Percentiles rank a stretch among this genome's conserved stretches.
Conservation (phyloP, 2,888 invertebrate genomes). For the Timema podura region DNA sequence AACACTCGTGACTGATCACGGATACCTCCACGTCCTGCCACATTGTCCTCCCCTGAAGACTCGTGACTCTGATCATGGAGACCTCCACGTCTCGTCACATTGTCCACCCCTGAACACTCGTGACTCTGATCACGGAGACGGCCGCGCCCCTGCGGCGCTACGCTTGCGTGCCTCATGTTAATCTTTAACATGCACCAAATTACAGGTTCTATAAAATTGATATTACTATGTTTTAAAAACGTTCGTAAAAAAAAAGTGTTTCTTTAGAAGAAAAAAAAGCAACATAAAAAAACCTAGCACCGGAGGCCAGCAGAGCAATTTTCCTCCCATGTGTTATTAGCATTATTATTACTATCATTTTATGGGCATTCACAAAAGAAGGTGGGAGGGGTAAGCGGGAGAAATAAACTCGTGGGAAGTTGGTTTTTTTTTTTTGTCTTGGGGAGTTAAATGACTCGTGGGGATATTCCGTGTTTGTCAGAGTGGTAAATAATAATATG, state of each 20-base stretch:
- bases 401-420: constrained; percentile 1
- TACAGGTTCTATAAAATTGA: constrained; percentile 11
- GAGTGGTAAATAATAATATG: too few relatives aligned
- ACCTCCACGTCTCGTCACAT: too few relatives aligned
- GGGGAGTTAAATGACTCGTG: too few relatives aligned
- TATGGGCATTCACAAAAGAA: not conserved
- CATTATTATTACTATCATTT: constrained; percentile 12
- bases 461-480: too few relatives aligned
- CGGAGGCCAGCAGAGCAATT: too few relatives aligned
- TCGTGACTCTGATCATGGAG: too few relatives aligned
- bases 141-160: not conserved
- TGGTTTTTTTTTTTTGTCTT: not conserved
- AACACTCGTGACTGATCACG: too few relatives aligned
- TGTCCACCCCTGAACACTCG: not conserved
- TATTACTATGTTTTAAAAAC: constrained; percentile 14
- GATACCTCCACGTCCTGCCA: too few relatives aligned
- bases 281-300: too few relatives aligned
- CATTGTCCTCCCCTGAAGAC: too few relatives aligned
- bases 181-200: constrained; percentile 8
- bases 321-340: constrained; percentile 9
- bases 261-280: too few relatives aligned
- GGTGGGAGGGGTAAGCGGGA: not conserved
- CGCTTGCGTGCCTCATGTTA: constrained; percentile 7
- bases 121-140: not conserved
- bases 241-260: not conserved